phyloP scores from a whole-genome alignment of 2,113 vertebrate genomes.

The Sturnira hondurensis region DNA sequence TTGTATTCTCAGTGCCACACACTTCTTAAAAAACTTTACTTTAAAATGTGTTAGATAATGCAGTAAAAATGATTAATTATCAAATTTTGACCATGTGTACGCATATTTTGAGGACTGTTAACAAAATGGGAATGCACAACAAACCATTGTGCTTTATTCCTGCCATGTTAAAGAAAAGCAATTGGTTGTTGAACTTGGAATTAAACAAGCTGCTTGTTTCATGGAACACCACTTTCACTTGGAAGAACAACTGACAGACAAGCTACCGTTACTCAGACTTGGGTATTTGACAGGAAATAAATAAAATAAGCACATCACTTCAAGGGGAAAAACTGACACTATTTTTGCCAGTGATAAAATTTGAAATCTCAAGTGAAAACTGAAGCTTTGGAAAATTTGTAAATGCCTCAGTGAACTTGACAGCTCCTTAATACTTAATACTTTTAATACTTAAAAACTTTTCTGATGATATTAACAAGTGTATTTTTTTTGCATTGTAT shows the following conservation, averaged over 20 bases:
- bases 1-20: background rate
- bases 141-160: background rate
- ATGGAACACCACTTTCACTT: conserved; percentile 11
- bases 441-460: background rate
- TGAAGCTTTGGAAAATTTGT: conserved; percentile 1
- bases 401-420: background rate
- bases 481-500: background rate
- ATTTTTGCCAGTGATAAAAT: conserved; percentile 36
- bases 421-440: background rate
- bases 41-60: background rate
- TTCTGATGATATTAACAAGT: background rate
- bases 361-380: conserved; percentile 30
- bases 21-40: background rate
- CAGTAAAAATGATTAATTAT: background rate
- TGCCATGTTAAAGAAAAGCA: background rate
- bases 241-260: conserved; percentile 50
- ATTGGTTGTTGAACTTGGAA: background rate
- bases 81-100: background rate
- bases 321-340: conserved; percentile 20
- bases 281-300: conserved; percentile 39
- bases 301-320: conserved; percentile 5
- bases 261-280: conserved; percentile 14
- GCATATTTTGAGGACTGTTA: background rate
- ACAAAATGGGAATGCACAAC: background rate
- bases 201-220: background rate